phyloP scores from a whole-genome alignment of 2,797 vertebrate species.

The Allobates femoralis region DNA sequence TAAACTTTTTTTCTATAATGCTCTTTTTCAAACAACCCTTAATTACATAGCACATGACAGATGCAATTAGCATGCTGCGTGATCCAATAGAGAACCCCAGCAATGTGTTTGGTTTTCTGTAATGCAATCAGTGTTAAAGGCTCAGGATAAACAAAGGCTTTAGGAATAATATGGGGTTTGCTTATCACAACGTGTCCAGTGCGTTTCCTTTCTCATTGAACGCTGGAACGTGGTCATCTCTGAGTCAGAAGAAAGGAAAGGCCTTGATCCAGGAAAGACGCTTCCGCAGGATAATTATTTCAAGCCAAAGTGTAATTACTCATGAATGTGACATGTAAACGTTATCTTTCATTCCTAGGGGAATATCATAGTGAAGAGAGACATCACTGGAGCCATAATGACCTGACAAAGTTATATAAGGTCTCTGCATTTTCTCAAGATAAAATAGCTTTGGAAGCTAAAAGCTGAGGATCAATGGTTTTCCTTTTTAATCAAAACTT shows the following conservation, averaged over 20 bases:
- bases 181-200: slow-evolving; percentile 22
- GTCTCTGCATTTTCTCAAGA: slow-evolving; percentile 9
- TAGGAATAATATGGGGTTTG: background rate
- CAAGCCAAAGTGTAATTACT: background rate
- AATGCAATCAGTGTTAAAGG: background rate
- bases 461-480: background rate
- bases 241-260: background rate
- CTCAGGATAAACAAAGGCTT: background rate
- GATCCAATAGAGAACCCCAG: background rate
- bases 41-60: background rate
- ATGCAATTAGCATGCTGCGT: background rate
- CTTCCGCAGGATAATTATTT: slow-evolving; percentile 33
- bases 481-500: background rate
- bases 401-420: background rate
- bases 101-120: background rate
- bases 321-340: slow-evolving; percentile 9
- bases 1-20: background rate
- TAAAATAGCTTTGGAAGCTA: background rate
- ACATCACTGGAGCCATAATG: background rate
- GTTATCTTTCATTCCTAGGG: background rate
- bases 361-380: background rate
- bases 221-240: slow-evolving; percentile 20
- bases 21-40: background rate
- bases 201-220: slow-evolving; percentile 21
- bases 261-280: slow-evolving; percentile 1